phyloP scores from a whole-genome alignment of 2,797 vertebrate species.

The Phataginus tricuspis region DNA sequence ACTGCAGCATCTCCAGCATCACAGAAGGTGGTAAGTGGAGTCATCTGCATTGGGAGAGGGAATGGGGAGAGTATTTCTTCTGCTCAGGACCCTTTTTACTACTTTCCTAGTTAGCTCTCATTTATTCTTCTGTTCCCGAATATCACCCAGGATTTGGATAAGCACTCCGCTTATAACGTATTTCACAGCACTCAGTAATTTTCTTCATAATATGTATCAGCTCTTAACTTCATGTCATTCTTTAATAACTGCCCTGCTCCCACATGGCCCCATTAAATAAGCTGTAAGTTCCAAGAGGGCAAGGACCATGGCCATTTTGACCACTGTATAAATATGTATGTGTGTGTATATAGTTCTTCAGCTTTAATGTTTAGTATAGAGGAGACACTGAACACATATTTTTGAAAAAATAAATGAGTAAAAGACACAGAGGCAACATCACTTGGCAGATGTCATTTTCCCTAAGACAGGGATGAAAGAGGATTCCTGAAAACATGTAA shows the following conservation, averaged over 20 bases:
- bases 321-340: background rate
- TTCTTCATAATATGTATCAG: background rate
- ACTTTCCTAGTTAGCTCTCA: background rate
- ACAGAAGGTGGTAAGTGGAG: background rate
- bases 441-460: background rate
- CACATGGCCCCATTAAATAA: background rate
- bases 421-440: background rate
- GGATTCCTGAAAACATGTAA: background rate
- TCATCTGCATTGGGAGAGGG: background rate
- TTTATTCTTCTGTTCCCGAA: background rate
- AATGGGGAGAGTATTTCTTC: background rate
- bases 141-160: background rate
- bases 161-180: background rate
- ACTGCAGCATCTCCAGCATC: background rate
- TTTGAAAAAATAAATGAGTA: background rate
- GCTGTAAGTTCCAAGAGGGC: background rate
- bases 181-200: background rate
- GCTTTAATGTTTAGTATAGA: background rate
- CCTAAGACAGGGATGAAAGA: background rate
- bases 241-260: background rate
- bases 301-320: background rate
- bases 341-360: background rate
- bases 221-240: background rate
- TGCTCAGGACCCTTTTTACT: background rate
- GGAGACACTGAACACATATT: background rate